Evolutionary conservation across 1,140 invertebrate species (phyloP).

Genomic region (Hyles euphorbiae): DNA sequence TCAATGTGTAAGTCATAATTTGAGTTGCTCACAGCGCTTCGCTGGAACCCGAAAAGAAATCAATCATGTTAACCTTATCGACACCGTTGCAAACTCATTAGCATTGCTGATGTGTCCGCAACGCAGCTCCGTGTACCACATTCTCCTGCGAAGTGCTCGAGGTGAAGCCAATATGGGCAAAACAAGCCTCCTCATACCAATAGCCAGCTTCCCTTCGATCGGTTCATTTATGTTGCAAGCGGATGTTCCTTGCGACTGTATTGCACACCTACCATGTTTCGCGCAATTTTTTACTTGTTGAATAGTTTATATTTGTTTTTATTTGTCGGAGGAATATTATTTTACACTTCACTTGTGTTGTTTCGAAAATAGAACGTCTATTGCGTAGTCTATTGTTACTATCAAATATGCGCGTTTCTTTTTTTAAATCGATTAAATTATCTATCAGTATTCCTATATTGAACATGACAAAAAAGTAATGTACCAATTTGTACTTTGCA

Average conservation of each 20-base stretch:
- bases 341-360: too few relatives aligned
- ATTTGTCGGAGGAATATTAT: too few relatives aligned
- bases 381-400: too few relatives aligned
- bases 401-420: too few relatives aligned
- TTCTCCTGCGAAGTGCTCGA: constrained; percentile 9
- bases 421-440: too few relatives aligned
- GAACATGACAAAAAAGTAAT: too few relatives aligned
- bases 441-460: too few relatives aligned
- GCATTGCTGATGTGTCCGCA: constrained; percentile 23
- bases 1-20: too few relatives aligned
- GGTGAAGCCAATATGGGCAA: constrained; percentile 31
- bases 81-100: constrained; percentile 29
- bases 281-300: neutral
- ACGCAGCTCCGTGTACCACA: constrained; percentile 15
- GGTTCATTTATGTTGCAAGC: constrained; percentile 44
- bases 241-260: constrained; percentile 22
- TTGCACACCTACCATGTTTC: neutral
- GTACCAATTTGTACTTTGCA: too few relatives aligned
- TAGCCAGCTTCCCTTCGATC: constrained; percentile 31
- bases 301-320: too few relatives aligned
- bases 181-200: constrained; percentile 34
- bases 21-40: too few relatives aligned
- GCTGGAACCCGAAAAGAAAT: constrained; percentile 8
- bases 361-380: too few relatives aligned
- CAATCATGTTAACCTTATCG: constrained; percentile 28